Percentiles rank a stretch among this genome's conserved stretches.
phyloP scores from a whole-genome alignment of 2,888 invertebrate genomes.

The Augochlorella aurata region DNA sequence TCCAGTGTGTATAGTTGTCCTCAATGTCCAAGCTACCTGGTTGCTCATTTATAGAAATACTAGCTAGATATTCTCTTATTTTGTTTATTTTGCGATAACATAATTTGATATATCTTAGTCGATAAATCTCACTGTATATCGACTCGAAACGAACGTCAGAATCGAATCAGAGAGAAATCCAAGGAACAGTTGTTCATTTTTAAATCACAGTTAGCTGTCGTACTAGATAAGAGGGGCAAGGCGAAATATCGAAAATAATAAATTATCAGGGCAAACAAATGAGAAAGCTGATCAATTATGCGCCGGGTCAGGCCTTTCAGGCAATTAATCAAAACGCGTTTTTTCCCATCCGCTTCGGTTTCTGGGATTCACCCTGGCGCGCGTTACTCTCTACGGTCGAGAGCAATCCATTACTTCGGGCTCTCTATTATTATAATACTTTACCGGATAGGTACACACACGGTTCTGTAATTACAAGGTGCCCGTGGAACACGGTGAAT shows the following conservation, averaged over 20 bases:
- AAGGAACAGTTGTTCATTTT: too few relatives aligned
- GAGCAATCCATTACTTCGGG: constrained; percentile 12
- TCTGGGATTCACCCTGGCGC: constrained; percentile 6
- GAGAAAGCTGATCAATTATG: constrained; percentile 8
- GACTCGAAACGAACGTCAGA: too few relatives aligned
- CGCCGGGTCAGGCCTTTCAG: not conserved
- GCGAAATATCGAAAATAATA: not conserved
- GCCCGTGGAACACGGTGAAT: not conserved
- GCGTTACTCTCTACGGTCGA: constrained; percentile 10
- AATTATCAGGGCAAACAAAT: not conserved
- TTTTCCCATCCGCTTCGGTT: not conserved
- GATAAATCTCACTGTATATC: too few relatives aligned
- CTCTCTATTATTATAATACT: constrained; percentile 21
- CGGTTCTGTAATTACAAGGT: constrained; percentile 20
- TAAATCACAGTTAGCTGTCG: too few relatives aligned
- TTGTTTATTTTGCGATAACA: too few relatives aligned
- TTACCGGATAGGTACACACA: not conserved
- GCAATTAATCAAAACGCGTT: constrained; percentile 3
- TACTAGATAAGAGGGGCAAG: not conserved
- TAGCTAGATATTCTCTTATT: too few relatives aligned
- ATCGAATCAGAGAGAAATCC: too few relatives aligned
- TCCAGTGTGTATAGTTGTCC: too few relatives aligned
- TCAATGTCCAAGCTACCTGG: too few relatives aligned
- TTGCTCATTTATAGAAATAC: too few relatives aligned
- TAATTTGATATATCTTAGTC: too few relatives aligned